Base-by-base conservation (phyloP, 2,113 vertebrate species). In the Gila orcuttii region DNA sequence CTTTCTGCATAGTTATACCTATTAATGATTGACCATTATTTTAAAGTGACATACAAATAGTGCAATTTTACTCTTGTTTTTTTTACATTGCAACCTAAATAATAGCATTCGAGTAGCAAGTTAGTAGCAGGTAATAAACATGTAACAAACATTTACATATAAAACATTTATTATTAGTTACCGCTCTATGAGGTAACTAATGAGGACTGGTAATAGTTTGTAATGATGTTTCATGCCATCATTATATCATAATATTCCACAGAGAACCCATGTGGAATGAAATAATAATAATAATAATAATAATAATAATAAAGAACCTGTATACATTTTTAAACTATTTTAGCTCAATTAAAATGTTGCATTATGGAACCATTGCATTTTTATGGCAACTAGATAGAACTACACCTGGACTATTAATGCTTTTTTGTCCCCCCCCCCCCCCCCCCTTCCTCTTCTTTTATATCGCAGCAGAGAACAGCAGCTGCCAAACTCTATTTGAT, bases 401-500 rank as follows among this genome's bases (percentile, higher is more conserved):
- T 74, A 47, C 42, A 74, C 23, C 71, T 74, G 42, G 23, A 8
- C n/a, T 25, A 0, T 74, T 74, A 74, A 74, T 47, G 23, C 47
- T n/a, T 23, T 45, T 6, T 7, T 0, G 42, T 74, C n/a, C n/a
- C n/a, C n/a, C n/a, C n/a, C n/a, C n/a, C n/a, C n/a, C n/a, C 28
- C 0, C 13, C 17, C 25, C 47, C 7, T 55, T 21, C 74, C 47
- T 50, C 74, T 64, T 33, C 39, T 68, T 50, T 52, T 28, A 3
- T 45, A 55, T 77, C 8, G 11, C 50, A 55, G 60, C 23, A 60
- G 52, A 79, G 21, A 28, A 60, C 52, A 39, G 11, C 21, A 28
- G 39, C 62, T 66, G 79, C 17, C 39, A 68, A 68, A 68, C 42
- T 21, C 15, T 68, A 13, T 68, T 66, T 82, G 39, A 64, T 66